Evolutionary conservation across 2,888 invertebrate genomes (phyloP), one percentile per base, ranked within the genome.

Genomic region (Drosophila ezoana): DNA sequence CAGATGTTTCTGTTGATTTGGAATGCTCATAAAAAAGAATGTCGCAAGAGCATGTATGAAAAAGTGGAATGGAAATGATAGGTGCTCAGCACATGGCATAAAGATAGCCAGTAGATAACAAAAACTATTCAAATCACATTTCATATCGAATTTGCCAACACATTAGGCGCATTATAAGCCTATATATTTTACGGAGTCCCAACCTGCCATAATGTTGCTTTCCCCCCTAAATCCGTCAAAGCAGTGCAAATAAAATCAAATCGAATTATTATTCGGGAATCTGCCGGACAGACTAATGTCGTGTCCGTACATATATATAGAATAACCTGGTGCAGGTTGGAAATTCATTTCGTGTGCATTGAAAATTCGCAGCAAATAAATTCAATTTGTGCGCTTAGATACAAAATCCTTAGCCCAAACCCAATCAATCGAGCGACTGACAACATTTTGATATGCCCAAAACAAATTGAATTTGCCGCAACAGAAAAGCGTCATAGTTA

Each of bases 241-340:
- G 83, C 87, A 84, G 84, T 87, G 81, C 87, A 87, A 84, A 89
- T 87, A 79, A 84, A 84, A 89, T 81, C 79, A 87, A 87, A 89
- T 81, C 85, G 78, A 84, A 83, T 87, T 83, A 84, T 88, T 75
- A 81, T 74, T 67, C 53, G 63, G 57, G 40, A 79, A 64, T 61
- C 67, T 51, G 40, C 33, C 40, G 62, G 43, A 64, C 64, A 68
- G 63, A 61, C 69, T 75, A 75, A 79, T 75, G 60, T 80, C 66
- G 62, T 57, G 54, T 53, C 44, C 11, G 43, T 14, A 28, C 35
- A 38, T 16, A 37, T 16, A 20, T 28, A 48, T 28, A 38, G 41
- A 49, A 47, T 60, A 40, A 38, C 51, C 48, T 56, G 44, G 14
- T 66, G 69, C 59, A 43, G 52, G 48, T 38, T 54, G 62, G 74